Evolutionary conservation across 2,888 invertebrate species (phyloP).

Genomic region (Rotaria socialis): DNA sequence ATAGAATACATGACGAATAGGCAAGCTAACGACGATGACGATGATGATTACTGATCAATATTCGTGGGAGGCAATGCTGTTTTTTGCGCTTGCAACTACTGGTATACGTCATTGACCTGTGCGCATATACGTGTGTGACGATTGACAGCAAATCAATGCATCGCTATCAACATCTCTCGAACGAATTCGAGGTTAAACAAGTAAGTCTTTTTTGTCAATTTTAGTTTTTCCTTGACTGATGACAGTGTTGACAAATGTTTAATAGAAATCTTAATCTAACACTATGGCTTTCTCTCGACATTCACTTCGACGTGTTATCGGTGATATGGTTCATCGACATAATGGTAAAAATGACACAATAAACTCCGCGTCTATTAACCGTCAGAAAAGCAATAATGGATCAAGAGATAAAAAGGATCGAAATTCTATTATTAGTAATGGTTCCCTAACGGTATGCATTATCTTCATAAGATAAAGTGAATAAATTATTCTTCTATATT

Average conservation of each 20-base stretch:
- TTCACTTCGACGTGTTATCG: not conserved
- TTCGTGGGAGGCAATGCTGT: not conserved
- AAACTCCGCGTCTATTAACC: not conserved
- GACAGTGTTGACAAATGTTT: not conserved
- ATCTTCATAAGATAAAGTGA: not conserved
- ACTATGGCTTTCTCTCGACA: conserved; percentile 23
- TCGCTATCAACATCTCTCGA: not conserved
- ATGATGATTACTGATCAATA: conserved; percentile 8
- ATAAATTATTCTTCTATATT: not conserved
- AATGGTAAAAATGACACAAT: not conserved
- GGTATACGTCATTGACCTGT: conserved; percentile 9
- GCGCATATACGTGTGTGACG: not conserved
- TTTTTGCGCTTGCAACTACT: not conserved
- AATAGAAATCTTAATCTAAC: not conserved
- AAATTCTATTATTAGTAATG: conserved; percentile 17
- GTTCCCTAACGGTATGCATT: not conserved
- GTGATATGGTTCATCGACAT: conserved; percentile 5
- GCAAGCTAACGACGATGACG: not conserved
- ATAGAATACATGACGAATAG: conserved; percentile 16
- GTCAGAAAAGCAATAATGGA: not conserved
- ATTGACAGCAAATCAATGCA: not conserved
- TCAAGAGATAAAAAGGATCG: not conserved
- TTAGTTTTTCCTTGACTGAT: not conserved
- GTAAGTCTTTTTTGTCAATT: not conserved
- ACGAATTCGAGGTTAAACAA: not conserved